A percentile compares a stretch with the other conserved stretches of the same genome.
Evolutionary conservation across 2,888 invertebrate species (phyloP).

Genomic region (Caenorhabditis doughertyi): DNA sequence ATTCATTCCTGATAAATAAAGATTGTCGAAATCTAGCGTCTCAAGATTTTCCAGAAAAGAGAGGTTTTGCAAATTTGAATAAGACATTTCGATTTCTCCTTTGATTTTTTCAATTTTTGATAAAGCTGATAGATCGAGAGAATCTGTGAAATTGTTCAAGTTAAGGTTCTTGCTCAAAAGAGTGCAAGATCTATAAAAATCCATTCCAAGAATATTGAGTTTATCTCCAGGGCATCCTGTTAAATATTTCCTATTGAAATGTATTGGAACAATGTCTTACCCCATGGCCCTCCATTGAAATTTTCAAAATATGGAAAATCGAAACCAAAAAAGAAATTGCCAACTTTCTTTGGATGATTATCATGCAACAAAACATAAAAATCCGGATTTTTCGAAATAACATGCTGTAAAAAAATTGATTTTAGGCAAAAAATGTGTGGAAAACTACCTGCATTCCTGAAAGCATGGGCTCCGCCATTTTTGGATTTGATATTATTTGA

Average conservation of each 20-base stretch:
- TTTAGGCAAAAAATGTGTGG: neutral
- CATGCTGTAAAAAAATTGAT: neutral
- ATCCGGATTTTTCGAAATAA: neutral
- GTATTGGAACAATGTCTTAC: no score
- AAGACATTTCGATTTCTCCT: slow-evolving; percentile 1
- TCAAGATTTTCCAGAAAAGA: slow-evolving; percentile 1
- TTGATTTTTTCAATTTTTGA: neutral
- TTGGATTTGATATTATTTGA: neutral
- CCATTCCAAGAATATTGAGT: neutral
- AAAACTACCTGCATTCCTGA: no score
- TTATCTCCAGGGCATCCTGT: no score
- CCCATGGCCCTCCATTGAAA: neutral
- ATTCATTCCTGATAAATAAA: neutral
- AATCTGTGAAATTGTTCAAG: neutral
- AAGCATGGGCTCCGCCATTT: neutral
- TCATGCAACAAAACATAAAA: neutral
- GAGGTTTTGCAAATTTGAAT: neutral
- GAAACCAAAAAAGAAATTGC: neutral
- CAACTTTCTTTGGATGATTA: neutral
- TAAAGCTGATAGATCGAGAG: neutral
- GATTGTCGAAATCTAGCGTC: neutral
- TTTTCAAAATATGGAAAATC: neutral
- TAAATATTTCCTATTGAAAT: no score
- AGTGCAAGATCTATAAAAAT: neutral
- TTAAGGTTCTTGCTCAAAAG: neutral